Evolutionary conservation across 1,140 invertebrate species (phyloP), one percentile per base, ranked within the genome.

Genomic region (Eupristina koningsbergeri): DNA sequence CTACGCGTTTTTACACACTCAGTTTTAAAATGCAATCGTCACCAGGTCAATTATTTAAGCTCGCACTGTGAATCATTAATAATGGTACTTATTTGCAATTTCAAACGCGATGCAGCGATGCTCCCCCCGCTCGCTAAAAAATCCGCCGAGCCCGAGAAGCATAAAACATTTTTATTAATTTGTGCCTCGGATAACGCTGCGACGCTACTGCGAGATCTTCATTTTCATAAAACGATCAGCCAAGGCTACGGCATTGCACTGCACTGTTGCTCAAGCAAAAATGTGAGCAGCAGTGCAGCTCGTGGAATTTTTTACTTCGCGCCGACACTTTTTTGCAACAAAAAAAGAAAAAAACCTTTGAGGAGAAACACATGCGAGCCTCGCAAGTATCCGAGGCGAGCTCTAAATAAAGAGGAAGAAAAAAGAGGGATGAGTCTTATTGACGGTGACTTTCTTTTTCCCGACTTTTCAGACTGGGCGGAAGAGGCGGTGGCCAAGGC

Each of bases 401-500:
- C 26, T 9, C 61, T 26, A 63, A 7, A 9, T 0, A 22, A 26
- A 3, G 53, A 13, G 3, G 22, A 26, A 58, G 19, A 58, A 58
- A 58, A 22, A 26, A 5, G 3, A 22, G 26, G 53, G 53, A 58
- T 5, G 26, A 58, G 53, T 26, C 53, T 3, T 5, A 13, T 22
- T 58, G 3, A 64, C 17, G 1, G 15, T 31, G 63, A 11, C 31
- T 13, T 34, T 64, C 17, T 64, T 34, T n/a, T 36, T 73, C 41
- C 39, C 41, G 45, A 50, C 31, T 63, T 86, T 85, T 64, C 94
- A 98, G 98, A 99, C 94, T 99, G 98, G 98, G 94, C 95, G 89
- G 96, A 98, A 88, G 98, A 99, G 93, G 95, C 96, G 87, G 97
- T 99, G 84, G 96, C 97, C 80, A 97, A 98, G 92, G 97, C 98